phyloP scores from a whole-genome alignment of 1,140 invertebrate species.

The Drosophila lacertosa region DNA sequence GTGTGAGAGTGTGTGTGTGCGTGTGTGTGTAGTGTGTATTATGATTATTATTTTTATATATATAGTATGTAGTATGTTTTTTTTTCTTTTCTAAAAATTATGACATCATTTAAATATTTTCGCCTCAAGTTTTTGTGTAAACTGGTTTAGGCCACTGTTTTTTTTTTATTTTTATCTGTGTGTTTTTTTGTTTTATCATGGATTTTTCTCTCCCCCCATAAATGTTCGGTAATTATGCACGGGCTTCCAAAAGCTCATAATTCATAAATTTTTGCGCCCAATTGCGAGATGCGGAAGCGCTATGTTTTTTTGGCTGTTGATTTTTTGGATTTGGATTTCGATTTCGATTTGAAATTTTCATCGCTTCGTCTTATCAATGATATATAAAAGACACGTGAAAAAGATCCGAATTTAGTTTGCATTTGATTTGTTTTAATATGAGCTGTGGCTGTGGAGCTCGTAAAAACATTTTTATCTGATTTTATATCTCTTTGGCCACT shows the following conservation, averaged over 20 bases:
- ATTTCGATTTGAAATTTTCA: slow-evolving; percentile 33
- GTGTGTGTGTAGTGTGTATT: slow-evolving; percentile 55
- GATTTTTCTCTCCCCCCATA: slow-evolving; percentile 26
- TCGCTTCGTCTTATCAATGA: slow-evolving; percentile 53
- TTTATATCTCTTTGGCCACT: slow-evolving; percentile 64
- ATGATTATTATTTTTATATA: slow-evolving; percentile 70
- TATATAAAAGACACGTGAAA: slow-evolving; percentile 10
- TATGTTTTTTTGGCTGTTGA: no score
- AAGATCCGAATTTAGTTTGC: slow-evolving; percentile 20
- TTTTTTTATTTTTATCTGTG: slow-evolving; percentile 13
- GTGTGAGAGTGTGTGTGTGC: slow-evolving; percentile 21
- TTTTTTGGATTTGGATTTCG: slow-evolving; percentile 51
- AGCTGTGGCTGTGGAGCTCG: slow-evolving; percentile 14
- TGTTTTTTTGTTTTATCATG: slow-evolving; percentile 37
- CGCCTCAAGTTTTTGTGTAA: slow-evolving; percentile 66
- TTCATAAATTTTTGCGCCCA: slow-evolving; percentile 75
- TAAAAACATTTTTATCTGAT: slow-evolving; percentile 58
- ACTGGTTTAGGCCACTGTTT: slow-evolving; percentile 69
- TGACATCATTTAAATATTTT: slow-evolving; percentile 83
- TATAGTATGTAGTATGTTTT: slow-evolving; percentile 20
- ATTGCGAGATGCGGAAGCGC: slow-evolving; percentile 72
- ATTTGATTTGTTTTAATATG: slow-evolving; percentile 28
- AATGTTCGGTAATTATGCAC: slow-evolving; percentile 67
- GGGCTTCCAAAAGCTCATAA: slow-evolving; percentile 67
- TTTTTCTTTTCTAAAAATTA: slow-evolving; percentile 64